A percentile compares a stretch with the other conserved stretches of the same genome.
phyloP scores from a whole-genome alignment of 2,888 invertebrate species.

The Eupithecia vulgata region DNA sequence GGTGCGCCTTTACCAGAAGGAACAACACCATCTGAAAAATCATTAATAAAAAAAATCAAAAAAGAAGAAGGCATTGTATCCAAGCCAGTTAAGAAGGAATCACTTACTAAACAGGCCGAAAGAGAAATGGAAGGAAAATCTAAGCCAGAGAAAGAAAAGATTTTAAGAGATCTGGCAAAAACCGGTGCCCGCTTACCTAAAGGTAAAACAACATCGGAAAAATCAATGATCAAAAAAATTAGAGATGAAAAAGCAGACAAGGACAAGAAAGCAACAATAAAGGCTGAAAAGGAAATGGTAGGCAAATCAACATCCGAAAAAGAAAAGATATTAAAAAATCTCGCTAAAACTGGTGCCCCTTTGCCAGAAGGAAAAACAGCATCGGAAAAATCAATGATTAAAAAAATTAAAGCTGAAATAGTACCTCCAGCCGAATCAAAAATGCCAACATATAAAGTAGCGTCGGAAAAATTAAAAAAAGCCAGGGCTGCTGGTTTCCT shows the following conservation, averaged over 20 bases:
- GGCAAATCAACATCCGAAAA: conserved; percentile 50
- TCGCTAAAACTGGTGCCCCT: conserved; percentile 47
- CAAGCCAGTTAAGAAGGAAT: conserved; percentile 30
- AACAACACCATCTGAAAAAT: not conserved
- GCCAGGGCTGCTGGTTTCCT: conserved; percentile 31
- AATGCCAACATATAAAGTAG: conserved; percentile 38
- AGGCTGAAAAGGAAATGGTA: conserved; percentile 49
- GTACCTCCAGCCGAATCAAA: not conserved
- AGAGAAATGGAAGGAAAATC: conserved; percentile 49
- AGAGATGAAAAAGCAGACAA: conserved; percentile 12
- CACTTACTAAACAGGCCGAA: conserved; percentile 45
- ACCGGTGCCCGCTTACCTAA: conserved; percentile 48
- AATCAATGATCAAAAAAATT: not conserved
- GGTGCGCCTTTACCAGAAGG: not conserved
- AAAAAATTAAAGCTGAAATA: conserved; percentile 43
- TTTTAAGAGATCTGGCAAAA: conserved; percentile 46
- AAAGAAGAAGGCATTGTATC: conserved; percentile 37
- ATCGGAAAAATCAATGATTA: conserved; percentile 15
- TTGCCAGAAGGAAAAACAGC: conserved; percentile 32
- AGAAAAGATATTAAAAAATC: conserved; percentile 50
- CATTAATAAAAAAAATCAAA: conserved; percentile 46
- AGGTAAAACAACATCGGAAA: conserved; percentile 2
- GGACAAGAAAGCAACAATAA: conserved; percentile 43
- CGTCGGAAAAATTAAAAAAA: conserved; percentile 44
- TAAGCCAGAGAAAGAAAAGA: conserved; percentile 51